These are phyloP conservation scores for Galeruca laticollis DNA, from an alignment of 2,888 invertebrate genomes.

Conservation along the genomic window DNA sequence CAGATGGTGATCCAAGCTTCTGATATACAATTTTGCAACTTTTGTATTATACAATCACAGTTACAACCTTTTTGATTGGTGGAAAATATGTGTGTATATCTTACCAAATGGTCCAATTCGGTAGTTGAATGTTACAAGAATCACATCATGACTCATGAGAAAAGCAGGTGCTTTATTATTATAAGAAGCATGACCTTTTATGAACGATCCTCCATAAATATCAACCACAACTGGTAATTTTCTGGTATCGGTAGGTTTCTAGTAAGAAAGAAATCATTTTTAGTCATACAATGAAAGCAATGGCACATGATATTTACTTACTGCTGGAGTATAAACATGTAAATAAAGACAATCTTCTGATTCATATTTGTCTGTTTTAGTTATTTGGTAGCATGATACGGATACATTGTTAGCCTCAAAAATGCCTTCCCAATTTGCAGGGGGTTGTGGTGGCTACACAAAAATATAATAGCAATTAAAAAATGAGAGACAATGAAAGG, in stretches of 20 bases:
- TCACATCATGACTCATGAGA: slow-evolving; percentile 50
- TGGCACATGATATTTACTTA: slow-evolving; percentile 26
- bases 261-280: neutral
- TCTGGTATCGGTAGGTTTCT: slow-evolving; percentile 22
- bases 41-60: neutral
- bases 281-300: neutral
- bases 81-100: neutral
- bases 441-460: slow-evolving; percentile 46
- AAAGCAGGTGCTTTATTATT: slow-evolving; percentile 44
- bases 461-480: neutral
- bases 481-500: too few relatives aligned
- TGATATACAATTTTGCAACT: too few relatives aligned
- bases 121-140: slow-evolving; percentile 53
- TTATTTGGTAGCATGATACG: slow-evolving; percentile 44
- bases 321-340: slow-evolving; percentile 50
- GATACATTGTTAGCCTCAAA: slow-evolving; percentile 39
- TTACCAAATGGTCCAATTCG: slow-evolving; percentile 54
- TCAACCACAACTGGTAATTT: slow-evolving; percentile 51
- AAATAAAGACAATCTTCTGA: slow-evolving; percentile 52
- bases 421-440: slow-evolving; percentile 47
- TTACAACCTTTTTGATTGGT: neutral
- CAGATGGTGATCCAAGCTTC: too few relatives aligned
- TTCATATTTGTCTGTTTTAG: slow-evolving; percentile 27
- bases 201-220: slow-evolving; percentile 54
- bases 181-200: slow-evolving; percentile 43